Conservation (phyloP, 2,888 invertebrate species). For the Melanargia galathea region DNA sequence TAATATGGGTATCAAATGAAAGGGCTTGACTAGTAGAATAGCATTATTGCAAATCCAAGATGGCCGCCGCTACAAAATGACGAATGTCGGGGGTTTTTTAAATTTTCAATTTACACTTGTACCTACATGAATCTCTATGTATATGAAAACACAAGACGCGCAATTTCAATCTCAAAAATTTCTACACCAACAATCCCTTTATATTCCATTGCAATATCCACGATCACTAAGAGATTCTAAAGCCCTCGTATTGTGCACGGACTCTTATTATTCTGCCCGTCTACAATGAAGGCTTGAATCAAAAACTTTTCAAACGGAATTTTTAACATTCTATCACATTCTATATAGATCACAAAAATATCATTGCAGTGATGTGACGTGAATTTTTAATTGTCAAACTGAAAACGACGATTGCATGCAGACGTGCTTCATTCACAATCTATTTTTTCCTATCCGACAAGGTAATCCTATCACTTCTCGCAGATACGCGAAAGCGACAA, state of each 20-base stretch:
- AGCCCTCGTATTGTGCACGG: constrained; percentile 4
- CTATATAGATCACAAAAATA: neutral
- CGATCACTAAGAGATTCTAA: constrained; percentile 10
- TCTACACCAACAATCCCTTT: neutral
- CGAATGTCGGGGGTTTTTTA: too few relatives aligned
- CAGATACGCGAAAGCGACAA: too few relatives aligned
- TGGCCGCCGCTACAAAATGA: too few relatives aligned
- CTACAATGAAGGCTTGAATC: constrained; percentile 14
- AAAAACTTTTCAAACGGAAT: neutral
- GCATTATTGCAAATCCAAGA: too few relatives aligned
- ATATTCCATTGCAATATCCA: constrained; percentile 18
- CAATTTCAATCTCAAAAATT: neutral
- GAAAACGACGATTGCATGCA: too few relatives aligned
- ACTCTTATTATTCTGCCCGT: neutral
- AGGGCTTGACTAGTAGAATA: too few relatives aligned
- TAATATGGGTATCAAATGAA: too few relatives aligned
- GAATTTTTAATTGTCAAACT: neutral
- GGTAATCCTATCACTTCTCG: too few relatives aligned
- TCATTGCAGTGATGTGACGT: neutral
- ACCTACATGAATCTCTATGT: too few relatives aligned
- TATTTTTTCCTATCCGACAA: too few relatives aligned
- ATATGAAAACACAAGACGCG: neutral
- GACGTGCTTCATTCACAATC: too few relatives aligned
- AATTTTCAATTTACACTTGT: too few relatives aligned
- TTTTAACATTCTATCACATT: neutral